These are phyloP conservation scores for Scatophagus argus DNA, from an alignment of 2,113 vertebrate species.

Conservation along the genomic window DNA sequence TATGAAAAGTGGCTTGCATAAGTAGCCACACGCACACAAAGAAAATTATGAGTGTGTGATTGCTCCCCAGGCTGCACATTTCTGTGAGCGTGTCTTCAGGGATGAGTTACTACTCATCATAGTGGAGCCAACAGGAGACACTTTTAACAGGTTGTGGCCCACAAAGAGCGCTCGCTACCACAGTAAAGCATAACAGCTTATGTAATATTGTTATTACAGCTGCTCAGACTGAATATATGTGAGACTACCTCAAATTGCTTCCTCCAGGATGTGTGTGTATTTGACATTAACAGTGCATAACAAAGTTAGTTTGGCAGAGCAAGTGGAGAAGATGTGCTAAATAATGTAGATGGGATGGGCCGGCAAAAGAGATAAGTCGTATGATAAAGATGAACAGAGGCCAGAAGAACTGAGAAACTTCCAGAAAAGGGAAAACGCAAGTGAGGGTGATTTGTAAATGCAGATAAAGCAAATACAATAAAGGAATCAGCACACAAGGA, in stretches of 20 bases:
- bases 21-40: conserved; percentile 5
- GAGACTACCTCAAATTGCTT: conserved; percentile 46
- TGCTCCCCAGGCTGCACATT: conserved; percentile 4
- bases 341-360: conserved; percentile 46
- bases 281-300: conserved; percentile 35
- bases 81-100: conserved; percentile 36
- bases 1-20: conserved; percentile 22
- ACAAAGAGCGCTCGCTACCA: conserved; percentile 24
- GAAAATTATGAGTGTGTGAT: conserved; percentile 38
- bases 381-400: conserved; percentile 23
- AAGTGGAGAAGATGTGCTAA: conserved; percentile 24
- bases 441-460: neutral
- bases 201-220: conserved; percentile 60
- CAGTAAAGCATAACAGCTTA: conserved; percentile 47
- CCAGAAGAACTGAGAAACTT: neutral
- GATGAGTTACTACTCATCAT: conserved; percentile 58
- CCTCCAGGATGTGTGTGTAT: conserved; percentile 33
- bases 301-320: conserved; percentile 44
- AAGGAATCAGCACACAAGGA: neutral
- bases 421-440: neutral
- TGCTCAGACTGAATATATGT: conserved; percentile 26
- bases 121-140: conserved; percentile 48
- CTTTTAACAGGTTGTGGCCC: conserved; percentile 58
- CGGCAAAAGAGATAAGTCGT: conserved; percentile 1
- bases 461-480: conserved; percentile 1